Evolutionary conservation across 2,113 vertebrate genomes (phyloP).

Genomic region (Campylorhamphus procurvoides): DNA sequence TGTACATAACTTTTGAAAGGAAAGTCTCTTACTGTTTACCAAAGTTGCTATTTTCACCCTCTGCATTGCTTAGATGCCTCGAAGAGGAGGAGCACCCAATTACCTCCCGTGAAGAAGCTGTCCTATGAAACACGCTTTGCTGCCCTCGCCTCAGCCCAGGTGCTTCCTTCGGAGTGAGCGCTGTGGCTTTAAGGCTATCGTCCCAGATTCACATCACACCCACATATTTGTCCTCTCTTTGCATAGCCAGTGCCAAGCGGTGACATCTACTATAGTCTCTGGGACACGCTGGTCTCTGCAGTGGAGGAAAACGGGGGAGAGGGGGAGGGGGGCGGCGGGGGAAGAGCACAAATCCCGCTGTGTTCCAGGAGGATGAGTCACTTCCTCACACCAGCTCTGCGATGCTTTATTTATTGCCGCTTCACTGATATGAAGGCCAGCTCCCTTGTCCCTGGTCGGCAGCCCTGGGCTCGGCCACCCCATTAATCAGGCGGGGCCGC

Average conservation of each 20-base stretch:
- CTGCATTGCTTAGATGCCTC: rapidly evolving
- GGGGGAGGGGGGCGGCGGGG: not conserved
- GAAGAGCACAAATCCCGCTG: conserved; percentile 67
- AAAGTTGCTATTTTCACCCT: not conserved
- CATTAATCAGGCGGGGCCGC: conserved; percentile 78
- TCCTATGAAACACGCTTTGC: not conserved
- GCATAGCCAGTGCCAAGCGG: conserved; percentile 80
- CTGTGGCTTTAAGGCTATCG: conserved; percentile 73
- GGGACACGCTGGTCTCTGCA: conserved; percentile 74
- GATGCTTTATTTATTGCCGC: conserved; percentile 78
- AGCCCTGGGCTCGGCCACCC: conserved; percentile 47
- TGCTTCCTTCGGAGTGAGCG: not conserved
- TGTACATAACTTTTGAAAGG: not conserved
- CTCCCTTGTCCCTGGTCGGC: conserved; percentile 40
- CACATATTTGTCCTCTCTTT: conserved; percentile 76
- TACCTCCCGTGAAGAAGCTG: not conserved
- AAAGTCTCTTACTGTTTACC: not conserved
- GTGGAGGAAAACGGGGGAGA: not conserved
- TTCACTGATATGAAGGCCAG: conserved; percentile 66
- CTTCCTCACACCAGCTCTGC: conserved; percentile 77
- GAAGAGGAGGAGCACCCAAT: not conserved
- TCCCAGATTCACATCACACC: conserved; percentile 64
- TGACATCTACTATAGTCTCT: conserved; percentile 82
- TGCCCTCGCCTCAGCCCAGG: not conserved
- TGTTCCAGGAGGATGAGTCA: conserved; percentile 79